Percentiles rank a stretch among this genome's conserved stretches.
phyloP scores from a whole-genome alignment of 2,888 invertebrate genomes.

The Morpho helenor region DNA sequence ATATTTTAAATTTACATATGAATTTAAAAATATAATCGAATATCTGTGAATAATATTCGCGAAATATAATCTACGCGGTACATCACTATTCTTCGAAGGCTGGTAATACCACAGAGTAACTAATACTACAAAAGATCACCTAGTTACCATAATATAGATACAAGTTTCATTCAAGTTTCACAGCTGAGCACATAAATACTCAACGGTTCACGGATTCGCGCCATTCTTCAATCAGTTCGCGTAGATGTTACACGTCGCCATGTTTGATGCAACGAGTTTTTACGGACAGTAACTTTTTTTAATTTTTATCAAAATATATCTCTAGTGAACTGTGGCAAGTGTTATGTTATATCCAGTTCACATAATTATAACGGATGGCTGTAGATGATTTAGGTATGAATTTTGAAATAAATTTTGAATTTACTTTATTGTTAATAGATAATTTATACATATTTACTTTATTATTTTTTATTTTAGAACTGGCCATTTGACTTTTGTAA shows the following conservation, averaged over 20 bases:
- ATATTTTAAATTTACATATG: no score
- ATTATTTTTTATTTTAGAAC: no score
- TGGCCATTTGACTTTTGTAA: no score
- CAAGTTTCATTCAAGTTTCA: conserved; percentile 35
- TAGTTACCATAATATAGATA: background rate
- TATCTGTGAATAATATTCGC: no score
- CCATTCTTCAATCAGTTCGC: conserved; percentile 45
- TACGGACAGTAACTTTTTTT: conserved; percentile 1
- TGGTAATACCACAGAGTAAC: no score
- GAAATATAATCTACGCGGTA: no score
- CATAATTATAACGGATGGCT: conserved; percentile 20
- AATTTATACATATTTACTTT: no score
- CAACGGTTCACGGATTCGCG: conserved; percentile 39
- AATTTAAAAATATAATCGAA: no score
- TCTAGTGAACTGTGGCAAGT: conserved; percentile 14
- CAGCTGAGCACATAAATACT: conserved; percentile 44
- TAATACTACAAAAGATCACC: no score
- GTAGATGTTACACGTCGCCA: conserved; percentile 33
- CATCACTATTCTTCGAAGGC: no score
- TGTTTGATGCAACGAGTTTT: conserved; percentile 17
- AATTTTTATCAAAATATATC: conserved; percentile 1
- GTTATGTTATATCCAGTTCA: conserved; percentile 3
- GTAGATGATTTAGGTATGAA: conserved; percentile 24
- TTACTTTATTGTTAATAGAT: background rate
- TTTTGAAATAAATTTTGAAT: background rate